Conservation (phyloP, 2,888 invertebrate genomes). For the Luperina nickerlii region DNA sequence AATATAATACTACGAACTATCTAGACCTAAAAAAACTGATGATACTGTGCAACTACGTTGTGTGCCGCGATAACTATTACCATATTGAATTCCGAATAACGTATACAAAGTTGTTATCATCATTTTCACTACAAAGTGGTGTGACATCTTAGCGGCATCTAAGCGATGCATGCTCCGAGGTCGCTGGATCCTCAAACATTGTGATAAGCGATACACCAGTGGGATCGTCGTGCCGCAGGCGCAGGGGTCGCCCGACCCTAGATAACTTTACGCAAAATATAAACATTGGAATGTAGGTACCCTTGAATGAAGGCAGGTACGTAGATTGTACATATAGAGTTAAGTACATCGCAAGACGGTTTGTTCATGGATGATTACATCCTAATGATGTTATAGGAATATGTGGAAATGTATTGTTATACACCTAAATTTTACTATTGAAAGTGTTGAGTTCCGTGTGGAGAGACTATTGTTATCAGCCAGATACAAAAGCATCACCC, state of each 20-base stretch:
- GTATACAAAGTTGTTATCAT: conserved; percentile 24
- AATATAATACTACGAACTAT: background rate
- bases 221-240: conserved; percentile 27
- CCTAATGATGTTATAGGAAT: background rate
- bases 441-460: conserved; percentile 5
- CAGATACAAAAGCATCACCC: background rate
- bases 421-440: conserved; percentile 12
- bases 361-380: background rate
- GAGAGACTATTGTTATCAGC: background rate
- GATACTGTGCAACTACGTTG: background rate
- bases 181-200: conserved; percentile 36
- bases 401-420: background rate
- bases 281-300: conserved; percentile 52
- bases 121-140: background rate
- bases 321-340: conserved; percentile 11
- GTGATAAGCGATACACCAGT: conserved; percentile 40
- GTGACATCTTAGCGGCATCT: conserved; percentile 27
- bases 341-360: background rate
- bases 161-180: conserved; percentile 39
- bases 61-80: conserved; percentile 30
- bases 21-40: background rate
- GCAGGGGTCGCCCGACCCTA: conserved; percentile 46
- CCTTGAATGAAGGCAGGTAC: conserved; percentile 44
- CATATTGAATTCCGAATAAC: conserved; percentile 1
- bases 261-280: conserved; percentile 47